Evolutionary conservation across 1,140 invertebrate species (phyloP).

Genomic region (Rhizoglyphus robini): DNA sequence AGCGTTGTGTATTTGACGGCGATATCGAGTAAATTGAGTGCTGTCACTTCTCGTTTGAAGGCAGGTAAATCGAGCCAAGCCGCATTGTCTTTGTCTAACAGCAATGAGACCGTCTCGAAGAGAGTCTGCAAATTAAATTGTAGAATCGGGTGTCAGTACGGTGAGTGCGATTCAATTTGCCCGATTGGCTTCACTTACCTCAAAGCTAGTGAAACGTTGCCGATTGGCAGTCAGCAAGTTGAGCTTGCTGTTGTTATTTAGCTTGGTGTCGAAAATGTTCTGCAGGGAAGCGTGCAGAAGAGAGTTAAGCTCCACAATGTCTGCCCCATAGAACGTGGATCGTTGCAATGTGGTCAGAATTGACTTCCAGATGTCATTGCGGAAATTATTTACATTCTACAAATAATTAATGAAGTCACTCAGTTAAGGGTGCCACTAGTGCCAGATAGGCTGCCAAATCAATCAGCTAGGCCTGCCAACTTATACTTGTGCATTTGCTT

Average conservation of each 20-base stretch:
- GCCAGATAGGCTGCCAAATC: neutral
- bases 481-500: neutral
- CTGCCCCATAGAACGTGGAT: neutral
- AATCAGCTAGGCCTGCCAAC: neutral
- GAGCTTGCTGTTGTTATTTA: too few relatives aligned
- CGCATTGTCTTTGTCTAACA: neutral
- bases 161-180: too few relatives aligned
- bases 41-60: neutral
- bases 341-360: neutral
- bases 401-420: slow-evolving; percentile 12
- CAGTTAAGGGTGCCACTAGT: too few relatives aligned
- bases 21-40: neutral
- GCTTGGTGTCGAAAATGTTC: neutral
- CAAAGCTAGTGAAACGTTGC: too few relatives aligned
- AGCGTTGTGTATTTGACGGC: neutral
- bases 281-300: neutral
- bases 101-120: neutral
- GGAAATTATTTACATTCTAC: slow-evolving; percentile 14
- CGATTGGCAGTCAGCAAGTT: too few relatives aligned
- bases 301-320: neutral
- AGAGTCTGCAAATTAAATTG: too few relatives aligned
- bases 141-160: too few relatives aligned
- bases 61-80: slow-evolving; percentile 5
- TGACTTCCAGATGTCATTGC: slow-evolving; percentile 11
- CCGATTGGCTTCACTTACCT: too few relatives aligned